phyloP scores from a whole-genome alignment of 2,888 invertebrate genomes.

The Orthosia cruda region DNA sequence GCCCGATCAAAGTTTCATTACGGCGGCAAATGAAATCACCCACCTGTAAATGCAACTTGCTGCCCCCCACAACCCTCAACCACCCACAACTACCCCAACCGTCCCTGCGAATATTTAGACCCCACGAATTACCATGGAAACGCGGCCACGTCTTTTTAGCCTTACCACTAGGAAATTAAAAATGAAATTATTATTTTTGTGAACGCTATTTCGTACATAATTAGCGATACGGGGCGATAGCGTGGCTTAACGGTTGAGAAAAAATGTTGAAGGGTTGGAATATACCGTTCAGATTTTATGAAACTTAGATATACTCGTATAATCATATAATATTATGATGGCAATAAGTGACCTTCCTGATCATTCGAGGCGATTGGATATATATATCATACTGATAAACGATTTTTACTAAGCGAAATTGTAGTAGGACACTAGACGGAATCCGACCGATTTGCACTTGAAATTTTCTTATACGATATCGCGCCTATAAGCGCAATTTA shows the following conservation, averaged over 20 bases:
- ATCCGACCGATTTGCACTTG: no score
- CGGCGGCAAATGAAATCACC: slow-evolving; percentile 57
- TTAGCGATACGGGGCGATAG: slow-evolving; percentile 9
- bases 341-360: no score
- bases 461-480: no score
- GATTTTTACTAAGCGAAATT: no score
- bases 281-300: background rate
- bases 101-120: slow-evolving; percentile 49
- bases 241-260: no score
- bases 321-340: no score
- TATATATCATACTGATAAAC: no score
- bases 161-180: slow-evolving; percentile 36
- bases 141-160: slow-evolving; percentile 37
- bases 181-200: slow-evolving; percentile 44
- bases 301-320: background rate
- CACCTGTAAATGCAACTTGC: slow-evolving; percentile 64
- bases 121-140: slow-evolving; percentile 37
- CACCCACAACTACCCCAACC: background rate
- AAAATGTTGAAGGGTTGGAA: background rate
- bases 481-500: no score
- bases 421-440: no score
- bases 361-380: no score
- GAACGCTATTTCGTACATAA: slow-evolving; percentile 14
- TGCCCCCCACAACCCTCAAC: background rate
- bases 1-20: slow-evolving; percentile 64